These are phyloP conservation scores for Macrosteles quadrilineatus DNA, from an alignment of 1,140 invertebrate genomes.

Conservation along the genomic window DNA sequence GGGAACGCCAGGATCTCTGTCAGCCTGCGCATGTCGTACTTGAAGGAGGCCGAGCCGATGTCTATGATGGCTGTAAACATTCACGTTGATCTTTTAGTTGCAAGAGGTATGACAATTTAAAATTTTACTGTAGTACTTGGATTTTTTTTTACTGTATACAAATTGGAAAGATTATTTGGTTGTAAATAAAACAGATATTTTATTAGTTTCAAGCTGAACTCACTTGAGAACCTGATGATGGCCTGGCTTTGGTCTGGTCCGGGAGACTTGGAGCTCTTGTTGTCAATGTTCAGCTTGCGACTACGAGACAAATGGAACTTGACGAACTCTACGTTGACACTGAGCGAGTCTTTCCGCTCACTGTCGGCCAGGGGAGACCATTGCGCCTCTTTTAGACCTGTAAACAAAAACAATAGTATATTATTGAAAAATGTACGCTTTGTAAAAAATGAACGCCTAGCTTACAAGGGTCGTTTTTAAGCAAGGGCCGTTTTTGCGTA, in stretches of 20 bases:
- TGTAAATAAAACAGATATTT: no score
- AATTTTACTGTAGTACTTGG: no score
- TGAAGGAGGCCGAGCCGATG: constrained; percentile 97
- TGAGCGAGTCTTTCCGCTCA: constrained; percentile 92
- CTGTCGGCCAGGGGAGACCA: constrained; percentile 85
- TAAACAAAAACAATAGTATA: not conserved
- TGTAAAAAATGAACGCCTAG: no score
- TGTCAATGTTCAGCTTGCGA: constrained; percentile 69
- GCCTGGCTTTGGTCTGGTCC: constrained; percentile 67
- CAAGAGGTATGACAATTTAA: no score
- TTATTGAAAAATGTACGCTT: constrained; percentile 19
- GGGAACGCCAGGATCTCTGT: constrained; percentile 97
- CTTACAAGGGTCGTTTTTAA: no score
- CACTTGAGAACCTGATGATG: constrained; percentile 89
- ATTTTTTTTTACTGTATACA: no score
- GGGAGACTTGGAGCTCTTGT: constrained; percentile 48
- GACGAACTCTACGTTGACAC: constrained; percentile 96
- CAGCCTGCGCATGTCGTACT: constrained; percentile 97
- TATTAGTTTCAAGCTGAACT: no score
- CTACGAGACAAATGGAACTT: constrained; percentile 93
- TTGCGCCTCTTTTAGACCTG: constrained; percentile 70
- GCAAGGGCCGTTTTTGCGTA: no score
- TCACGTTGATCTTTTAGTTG: no score
- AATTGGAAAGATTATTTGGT: no score
- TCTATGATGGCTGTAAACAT: constrained; percentile 87